Evolutionary conservation across 2,113 vertebrate species (phyloP), one percentile per base, ranked within the genome.

Genomic region (Puffinus mauretanicus): DNA sequence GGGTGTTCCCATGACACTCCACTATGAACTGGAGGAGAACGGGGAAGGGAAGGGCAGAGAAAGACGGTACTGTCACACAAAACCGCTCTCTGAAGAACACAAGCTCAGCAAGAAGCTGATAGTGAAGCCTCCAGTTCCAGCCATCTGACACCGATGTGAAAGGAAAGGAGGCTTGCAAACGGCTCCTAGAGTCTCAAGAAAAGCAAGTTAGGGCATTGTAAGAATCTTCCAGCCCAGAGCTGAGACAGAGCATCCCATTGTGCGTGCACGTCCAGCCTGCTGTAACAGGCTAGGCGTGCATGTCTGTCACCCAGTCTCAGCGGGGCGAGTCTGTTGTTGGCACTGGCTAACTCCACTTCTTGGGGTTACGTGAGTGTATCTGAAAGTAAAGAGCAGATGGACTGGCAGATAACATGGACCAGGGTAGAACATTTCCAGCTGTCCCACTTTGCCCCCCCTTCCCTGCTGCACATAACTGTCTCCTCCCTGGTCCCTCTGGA

Each of bases 1-100:
- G 99, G 14, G 99, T 99, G 98, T 98, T 99, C 78, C 99, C 99
- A 13, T 99, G 99, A 90, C 99, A 99, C 97, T 99, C 99, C 97
- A 99, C 99, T 44, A 99, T 99, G 97, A 99, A 99, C 99, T 99
- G 96, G 84, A 75, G 79, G 25, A 29, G 15, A 26, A 61, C 1
- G 0, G 88, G 60, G 54, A 49, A 17, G 47, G 76, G 64, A 40
- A 70, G 65, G 70, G 75, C 71, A 90, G 36, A 78, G 55, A 44
- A 22, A 26, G 60, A 44, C 12, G 3, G 40, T 0, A 42, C 14
- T 6, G 88, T 90, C 75, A 97, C 57, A 85, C 67, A 34, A 9
- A 84, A 1, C 44, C 16, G 1, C 6, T 2, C 64, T 30, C 93
- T 5, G 64, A 14, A 32, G 25, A 10, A 10, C 62, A 64, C 20